A percentile compares a stretch with the other conserved stretches of the same genome.
These are phyloP conservation scores for Rhimphoctona megacephalus DNA, from an alignment of 2,888 invertebrate genomes.

Conservation along the genomic window DNA sequence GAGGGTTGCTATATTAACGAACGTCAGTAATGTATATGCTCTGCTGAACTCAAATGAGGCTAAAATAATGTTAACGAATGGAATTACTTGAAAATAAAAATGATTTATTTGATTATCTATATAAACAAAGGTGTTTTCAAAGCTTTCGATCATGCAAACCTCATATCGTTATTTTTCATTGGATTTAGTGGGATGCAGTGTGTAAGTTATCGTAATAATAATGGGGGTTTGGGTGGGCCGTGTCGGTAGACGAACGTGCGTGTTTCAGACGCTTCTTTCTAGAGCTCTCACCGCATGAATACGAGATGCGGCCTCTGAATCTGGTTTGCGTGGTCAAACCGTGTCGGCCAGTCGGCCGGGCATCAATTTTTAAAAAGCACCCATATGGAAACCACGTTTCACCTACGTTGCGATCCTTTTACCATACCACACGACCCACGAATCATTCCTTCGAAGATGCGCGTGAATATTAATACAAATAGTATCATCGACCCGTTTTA, in stretches of 20 bases:
- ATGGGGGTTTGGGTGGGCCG: conserved; percentile 50
- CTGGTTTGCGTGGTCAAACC: conserved; percentile 82
- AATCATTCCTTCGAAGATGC: conserved; percentile 65
- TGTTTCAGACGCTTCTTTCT: conserved; percentile 73
- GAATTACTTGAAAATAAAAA: background rate
- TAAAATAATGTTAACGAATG: background rate
- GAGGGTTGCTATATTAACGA: too few relatives aligned
- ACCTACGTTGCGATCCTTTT: conserved; percentile 62
- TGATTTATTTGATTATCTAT: background rate
- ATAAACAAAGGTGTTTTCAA: background rate
- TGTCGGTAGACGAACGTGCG: conserved; percentile 60
- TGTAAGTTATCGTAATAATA: conserved; percentile 75
- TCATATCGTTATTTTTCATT: background rate
- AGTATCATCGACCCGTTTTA: conserved; percentile 54
- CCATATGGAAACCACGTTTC: conserved; percentile 83
- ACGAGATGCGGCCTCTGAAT: conserved; percentile 83
- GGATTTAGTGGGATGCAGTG: conserved; percentile 18
- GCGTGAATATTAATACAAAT: conserved; percentile 69
- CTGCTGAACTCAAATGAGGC: too few relatives aligned
- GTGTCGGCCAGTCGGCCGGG: conserved; percentile 73
- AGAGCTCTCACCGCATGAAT: conserved; percentile 82
- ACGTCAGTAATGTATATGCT: too few relatives aligned
- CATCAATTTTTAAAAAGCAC: conserved; percentile 83
- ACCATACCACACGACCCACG: conserved; percentile 56
- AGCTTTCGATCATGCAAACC: background rate